Conservation (phyloP, 2,888 invertebrate species). For the Eulithis testata region DNA sequence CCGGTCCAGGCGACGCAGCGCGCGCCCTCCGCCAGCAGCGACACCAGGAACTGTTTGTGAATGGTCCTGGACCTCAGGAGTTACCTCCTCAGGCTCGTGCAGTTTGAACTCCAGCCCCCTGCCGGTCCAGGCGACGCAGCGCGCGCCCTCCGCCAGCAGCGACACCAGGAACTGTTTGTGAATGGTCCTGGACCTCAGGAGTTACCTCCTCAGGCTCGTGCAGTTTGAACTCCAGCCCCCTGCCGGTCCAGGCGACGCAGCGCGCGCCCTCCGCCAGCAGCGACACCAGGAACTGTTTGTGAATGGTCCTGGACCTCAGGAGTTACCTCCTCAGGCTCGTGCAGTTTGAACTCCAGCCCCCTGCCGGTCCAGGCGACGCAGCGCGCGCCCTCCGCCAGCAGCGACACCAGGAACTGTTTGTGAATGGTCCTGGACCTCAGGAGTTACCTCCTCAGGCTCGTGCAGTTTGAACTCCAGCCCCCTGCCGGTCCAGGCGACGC, state of each 20-base stretch:
- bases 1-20: constrained; percentile 98
- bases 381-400: constrained; percentile 89
- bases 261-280: constrained; percentile 89
- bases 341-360: constrained; percentile 97
- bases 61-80: no score
- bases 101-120: constrained; percentile 97
- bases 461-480: constrained; percentile 98
- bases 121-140: constrained; percentile 97
- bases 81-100: constrained; percentile 96
- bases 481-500: constrained; percentile 97
- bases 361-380: constrained; percentile 98
- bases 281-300: constrained; percentile 96
- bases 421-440: no score
- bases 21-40: constrained; percentile 87
- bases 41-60: constrained; percentile 98
- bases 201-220: constrained; percentile 96
- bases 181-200: no score
- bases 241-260: constrained; percentile 97
- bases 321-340: constrained; percentile 96
- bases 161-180: constrained; percentile 97
- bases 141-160: constrained; percentile 88
- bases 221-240: constrained; percentile 97
- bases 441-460: constrained; percentile 95
- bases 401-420: constrained; percentile 96
- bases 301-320: no score